phyloP scores from a whole-genome alignment of 2,113 vertebrate species.

The Gopherus flavomarginatus region DNA sequence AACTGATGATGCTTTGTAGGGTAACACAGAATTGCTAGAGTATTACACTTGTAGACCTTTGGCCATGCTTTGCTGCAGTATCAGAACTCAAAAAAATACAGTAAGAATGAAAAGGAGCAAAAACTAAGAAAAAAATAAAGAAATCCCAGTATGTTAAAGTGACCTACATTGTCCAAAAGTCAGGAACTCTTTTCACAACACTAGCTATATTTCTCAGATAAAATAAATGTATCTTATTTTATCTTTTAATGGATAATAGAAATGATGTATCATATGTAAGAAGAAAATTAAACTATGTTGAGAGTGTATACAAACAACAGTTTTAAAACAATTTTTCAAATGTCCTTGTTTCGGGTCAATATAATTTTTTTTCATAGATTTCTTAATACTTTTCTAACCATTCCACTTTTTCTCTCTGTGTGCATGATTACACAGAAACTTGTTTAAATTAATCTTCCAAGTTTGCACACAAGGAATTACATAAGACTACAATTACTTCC shows the following conservation, averaged over 20 bases:
- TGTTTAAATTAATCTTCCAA: conserved; percentile 21
- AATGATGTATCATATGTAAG: not conserved
- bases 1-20: not conserved
- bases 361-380: not conserved
- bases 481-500: not conserved
- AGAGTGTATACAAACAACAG: not conserved
- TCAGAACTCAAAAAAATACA: not conserved
- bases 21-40: conserved; percentile 1
- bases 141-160: not conserved
- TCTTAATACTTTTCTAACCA: not conserved
- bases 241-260: not conserved
- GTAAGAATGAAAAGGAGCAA: not conserved
- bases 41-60: not conserved
- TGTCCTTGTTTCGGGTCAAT: not conserved
- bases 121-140: not conserved
- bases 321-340: not conserved
- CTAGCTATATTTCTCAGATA: not conserved
- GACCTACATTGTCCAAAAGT: not conserved
- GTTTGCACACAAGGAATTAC: not conserved
- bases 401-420: not conserved
- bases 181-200: not conserved
- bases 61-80: not conserved
- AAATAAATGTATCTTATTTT: not conserved
- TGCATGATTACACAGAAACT: not conserved
- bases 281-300: not conserved